Conservation (phyloP, 2,797 vertebrate genomes). For the Streptopelia turtur region DNA sequence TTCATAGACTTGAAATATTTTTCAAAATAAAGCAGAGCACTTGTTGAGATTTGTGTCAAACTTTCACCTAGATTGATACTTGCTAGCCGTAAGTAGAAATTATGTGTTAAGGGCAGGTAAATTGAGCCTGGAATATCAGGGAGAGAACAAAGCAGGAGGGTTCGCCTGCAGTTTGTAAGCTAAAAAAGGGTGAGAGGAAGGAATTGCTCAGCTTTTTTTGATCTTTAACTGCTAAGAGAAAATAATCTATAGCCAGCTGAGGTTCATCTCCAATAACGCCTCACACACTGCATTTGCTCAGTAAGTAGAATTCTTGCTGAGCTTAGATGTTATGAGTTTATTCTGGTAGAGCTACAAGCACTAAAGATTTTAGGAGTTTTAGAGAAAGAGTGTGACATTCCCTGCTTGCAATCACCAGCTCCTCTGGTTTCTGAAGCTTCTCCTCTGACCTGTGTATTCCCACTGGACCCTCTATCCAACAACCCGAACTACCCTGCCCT, state of each 20-base stretch:
- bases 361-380: background rate
- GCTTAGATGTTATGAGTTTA: background rate
- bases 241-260: background rate
- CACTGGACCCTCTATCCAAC: background rate
- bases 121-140: background rate
- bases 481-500: background rate
- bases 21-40: background rate
- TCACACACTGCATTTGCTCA: background rate
- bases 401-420: background rate
- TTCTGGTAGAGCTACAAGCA: background rate
- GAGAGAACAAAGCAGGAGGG: background rate
- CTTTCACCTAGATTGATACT: background rate
- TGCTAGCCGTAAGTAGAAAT: background rate
- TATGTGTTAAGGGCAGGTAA: background rate
- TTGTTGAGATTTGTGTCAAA: background rate
- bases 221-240: background rate
- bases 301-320: background rate
- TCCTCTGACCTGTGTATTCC: background rate
- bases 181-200: background rate
- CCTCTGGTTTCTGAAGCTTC: background rate
- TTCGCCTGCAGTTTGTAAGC: background rate
- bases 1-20: background rate
- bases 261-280: background rate
- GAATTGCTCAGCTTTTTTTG: background rate
- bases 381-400: background rate